Evolutionary conservation across 2,113 vertebrate species (phyloP), one percentile per base, ranked within the genome.

Genomic region (Ophiodon elongatus): DNA sequence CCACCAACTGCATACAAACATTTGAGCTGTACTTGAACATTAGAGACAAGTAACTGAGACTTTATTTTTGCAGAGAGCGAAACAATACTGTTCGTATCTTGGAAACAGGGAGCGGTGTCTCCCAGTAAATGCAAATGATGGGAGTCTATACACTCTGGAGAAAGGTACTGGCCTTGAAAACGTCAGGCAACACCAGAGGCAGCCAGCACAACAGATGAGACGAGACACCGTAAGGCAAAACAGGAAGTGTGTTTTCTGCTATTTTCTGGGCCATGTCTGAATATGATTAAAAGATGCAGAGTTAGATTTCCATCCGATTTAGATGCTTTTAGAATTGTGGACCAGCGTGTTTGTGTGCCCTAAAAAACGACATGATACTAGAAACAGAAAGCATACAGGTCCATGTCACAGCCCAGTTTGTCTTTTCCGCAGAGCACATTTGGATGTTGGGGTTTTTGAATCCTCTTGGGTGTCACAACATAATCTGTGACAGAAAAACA

Each of bases 251-350:
- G 43, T 88, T 85, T 70, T 74, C 83, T 88, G 64, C 80, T 76
- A 88, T 82, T 84, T 13, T 79, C 78, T 66, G 50, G 45, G 67
- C 47, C 37, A 41, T 21, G 54, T 69, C 70, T 80, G 56, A 85
- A 88, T 69, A 54, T 70, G 79, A 75, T 70, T 84, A 80, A 90
- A 88, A 74, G 75, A 89, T 69, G 80, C 78, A 10, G 54, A 59
- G 39, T 67, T 82, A 72, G 73, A 37, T 86, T 76, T 84, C 39
- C 6, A 65, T 62, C 35, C 47, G 33, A 79, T 57, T 78, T 62
- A 73, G 80, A 80, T 77, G 37, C 4, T 70, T 66, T 80, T 50
- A 57, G 76, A 75, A 21, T 76, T 5, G 60, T 69, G 65, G 27
- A 59, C 70, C 47, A 50, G 7, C 8, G 6, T 10, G 59, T 45